Base-by-base conservation (phyloP, 2,888 invertebrate genomes). In the Troides aeacus region DNA sequence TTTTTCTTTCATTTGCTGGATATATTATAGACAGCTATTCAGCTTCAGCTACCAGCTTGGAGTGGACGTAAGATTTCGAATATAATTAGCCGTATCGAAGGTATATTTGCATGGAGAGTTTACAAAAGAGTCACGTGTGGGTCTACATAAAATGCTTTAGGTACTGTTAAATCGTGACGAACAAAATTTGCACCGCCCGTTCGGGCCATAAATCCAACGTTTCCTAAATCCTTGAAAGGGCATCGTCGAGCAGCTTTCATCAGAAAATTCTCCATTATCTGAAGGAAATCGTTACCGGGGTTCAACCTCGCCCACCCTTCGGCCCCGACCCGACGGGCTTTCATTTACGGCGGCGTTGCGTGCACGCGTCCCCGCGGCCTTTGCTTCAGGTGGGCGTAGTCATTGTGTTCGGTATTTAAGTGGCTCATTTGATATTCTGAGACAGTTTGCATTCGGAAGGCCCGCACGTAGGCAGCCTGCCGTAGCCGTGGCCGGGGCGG, bases 371-470 rank as follows among this genome's bases (percentile, higher is more conserved):
- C 84, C 82, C 82, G 82, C 84, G 84, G 88, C 89, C 87, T 89
- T 87, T 84, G 85, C 89, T 89, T 87, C 90, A 92, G 90, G 92
- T 91, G 88, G 88, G 89, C 87, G 89, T 87, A 87, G 84, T 85
- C 89, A 88, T 91, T 90, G 89, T 90, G 82, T 85, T 88, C 87
- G 82, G 86, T 90, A 90, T 92, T 91, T 92, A 92, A 92, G 90
- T 91, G 87, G 90, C 88, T 92, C 89, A 91, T 92, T 92, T 90
- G 88, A 92, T 90, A 92, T 92, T 92, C 91, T 84, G 85, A 89
- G 90, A 91, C 89, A 89, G 91, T 91, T 90, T 90, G 86, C 86
- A 89, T 90, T 91, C 82, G 84, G 85, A 88, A 86, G 88, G 85
- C 88, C 82, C 81, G 87, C 87, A 88, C 85, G 88, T 87, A 83